Evolutionary conservation across 2,113 vertebrate species (phyloP).

Genomic region (Rallus limicola): DNA sequence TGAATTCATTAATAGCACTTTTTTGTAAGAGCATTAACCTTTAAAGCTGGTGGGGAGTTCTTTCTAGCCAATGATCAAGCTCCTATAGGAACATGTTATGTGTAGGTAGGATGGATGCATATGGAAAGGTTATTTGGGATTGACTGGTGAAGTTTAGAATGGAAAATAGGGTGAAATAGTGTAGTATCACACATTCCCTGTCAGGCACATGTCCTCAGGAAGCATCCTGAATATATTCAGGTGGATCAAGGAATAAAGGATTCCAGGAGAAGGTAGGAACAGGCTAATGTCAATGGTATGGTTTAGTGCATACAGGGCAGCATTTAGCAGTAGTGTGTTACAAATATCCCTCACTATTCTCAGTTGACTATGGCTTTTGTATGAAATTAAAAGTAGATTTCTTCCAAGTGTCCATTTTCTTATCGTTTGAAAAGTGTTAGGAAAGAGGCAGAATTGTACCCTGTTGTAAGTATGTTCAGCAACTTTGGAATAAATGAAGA

Average conservation of each 20-base stretch:
- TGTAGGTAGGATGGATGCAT: neutral
- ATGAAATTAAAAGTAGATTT: neutral
- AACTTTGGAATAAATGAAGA: neutral
- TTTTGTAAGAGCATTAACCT: neutral
- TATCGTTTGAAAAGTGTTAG: neutral
- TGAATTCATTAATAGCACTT: neutral
- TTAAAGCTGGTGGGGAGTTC: neutral
- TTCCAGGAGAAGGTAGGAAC: neutral
- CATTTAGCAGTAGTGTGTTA: neutral
- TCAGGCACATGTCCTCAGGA: neutral
- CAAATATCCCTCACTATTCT: neutral
- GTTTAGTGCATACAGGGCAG: neutral
- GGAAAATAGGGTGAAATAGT: neutral
- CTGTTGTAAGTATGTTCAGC: neutral
- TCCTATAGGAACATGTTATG: rapidly evolving
- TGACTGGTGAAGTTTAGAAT: neutral
- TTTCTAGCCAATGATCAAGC: neutral
- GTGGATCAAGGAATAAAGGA: neutral
- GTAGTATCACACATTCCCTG: neutral
- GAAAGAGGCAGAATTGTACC: neutral
- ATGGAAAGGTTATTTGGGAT: neutral
- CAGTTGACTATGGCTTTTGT: neutral
- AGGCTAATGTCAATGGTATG: neutral
- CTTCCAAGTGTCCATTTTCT: neutral
- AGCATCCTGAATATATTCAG: neutral